A percentile compares a stretch with the other conserved stretches of the same genome.
These are phyloP conservation scores for Astreopora myriophthalma DNA, from an alignment of 64 coral and sea anemone species.

Conservation along the genomic window DNA sequence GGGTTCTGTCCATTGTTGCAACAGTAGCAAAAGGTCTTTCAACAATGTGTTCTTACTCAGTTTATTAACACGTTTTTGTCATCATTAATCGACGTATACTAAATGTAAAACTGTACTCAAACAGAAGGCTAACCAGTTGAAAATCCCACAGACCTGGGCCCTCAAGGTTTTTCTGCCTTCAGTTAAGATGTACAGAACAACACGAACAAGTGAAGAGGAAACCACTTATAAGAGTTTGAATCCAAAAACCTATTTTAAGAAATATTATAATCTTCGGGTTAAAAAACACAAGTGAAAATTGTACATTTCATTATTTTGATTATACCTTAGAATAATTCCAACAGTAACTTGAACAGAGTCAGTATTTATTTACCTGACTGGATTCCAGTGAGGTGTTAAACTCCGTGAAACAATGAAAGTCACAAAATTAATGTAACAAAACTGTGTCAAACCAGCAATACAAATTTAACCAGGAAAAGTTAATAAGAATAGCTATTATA, in stretches of 20 bases:
- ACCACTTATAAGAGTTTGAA: background rate
- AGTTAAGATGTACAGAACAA: background rate
- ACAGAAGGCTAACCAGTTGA: background rate
- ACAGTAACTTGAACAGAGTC: background rate
- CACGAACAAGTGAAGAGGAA: background rate
- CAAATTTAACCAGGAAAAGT: background rate
- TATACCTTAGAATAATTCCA: background rate
- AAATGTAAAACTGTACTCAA: background rate
- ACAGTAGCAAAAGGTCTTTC: background rate
- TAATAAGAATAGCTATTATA: background rate
- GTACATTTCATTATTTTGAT: background rate
- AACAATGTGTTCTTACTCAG: background rate
- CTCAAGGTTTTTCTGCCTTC: background rate
- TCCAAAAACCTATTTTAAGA: conserved; percentile 1
- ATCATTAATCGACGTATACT: background rate
- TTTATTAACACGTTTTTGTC: conserved; percentile 1
- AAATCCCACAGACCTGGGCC: background rate
- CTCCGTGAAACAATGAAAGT: background rate
- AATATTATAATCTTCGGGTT: background rate
- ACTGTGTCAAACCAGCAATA: background rate
- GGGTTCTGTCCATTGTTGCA: background rate
- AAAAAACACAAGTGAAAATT: background rate
- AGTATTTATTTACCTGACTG: background rate
- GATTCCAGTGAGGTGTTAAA: background rate
- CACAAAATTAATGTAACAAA: conserved; percentile 1